Evolutionary conservation across 1,140 invertebrate species (phyloP), one percentile per base, ranked within the genome.

Genomic region (Drosophila obscura): DNA sequence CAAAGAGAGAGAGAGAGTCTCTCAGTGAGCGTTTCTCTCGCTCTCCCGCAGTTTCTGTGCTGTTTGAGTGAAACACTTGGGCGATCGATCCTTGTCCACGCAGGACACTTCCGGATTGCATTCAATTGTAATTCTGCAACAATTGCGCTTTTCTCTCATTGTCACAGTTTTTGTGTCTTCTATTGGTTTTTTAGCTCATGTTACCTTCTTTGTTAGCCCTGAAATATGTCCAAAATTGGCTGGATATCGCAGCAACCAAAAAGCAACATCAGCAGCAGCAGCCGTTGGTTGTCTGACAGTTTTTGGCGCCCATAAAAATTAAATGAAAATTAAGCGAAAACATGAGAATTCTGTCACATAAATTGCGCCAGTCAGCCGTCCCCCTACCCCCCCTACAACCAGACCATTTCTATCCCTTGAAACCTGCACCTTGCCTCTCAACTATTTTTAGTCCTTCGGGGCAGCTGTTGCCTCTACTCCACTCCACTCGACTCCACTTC

Each of bases 111-210:
- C 84, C 84, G 84, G 84, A 89, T 89, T 78, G 58, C 74, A 85
- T 88, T 65, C 83, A 88, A 87, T 87, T 87, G 82, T 87, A 45
- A 71, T 82, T 22, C 45, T 50, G 73, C 66, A 83, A 89, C 84
- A 80, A 89, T 84, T 89, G 83, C 77, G 51, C 80, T 73, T 84
- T 77, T 84, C 51, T 51, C 41, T 49, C 77, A 52, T 55, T 82
- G 81, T 82, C 82, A 87, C 74, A 73, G 56, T 62, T 83, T 84
- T 83, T 84, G 51, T 67, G 50, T 57, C 66, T 66, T 61, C 46
- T 89, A 61, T 89, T 89, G 85, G 84, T 89, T 89, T 89, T 89
- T 89, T 90, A 89, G 85, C 67, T 89, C 84, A 90, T 84, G 85
- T 89, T 89, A 75, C 85, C 66, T 71, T 56, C 71, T 59, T 75